Evolutionary conservation across 2,888 invertebrate species (phyloP), one percentile per base, ranked within the genome.

Genomic region (Plagiodera versicolora): DNA sequence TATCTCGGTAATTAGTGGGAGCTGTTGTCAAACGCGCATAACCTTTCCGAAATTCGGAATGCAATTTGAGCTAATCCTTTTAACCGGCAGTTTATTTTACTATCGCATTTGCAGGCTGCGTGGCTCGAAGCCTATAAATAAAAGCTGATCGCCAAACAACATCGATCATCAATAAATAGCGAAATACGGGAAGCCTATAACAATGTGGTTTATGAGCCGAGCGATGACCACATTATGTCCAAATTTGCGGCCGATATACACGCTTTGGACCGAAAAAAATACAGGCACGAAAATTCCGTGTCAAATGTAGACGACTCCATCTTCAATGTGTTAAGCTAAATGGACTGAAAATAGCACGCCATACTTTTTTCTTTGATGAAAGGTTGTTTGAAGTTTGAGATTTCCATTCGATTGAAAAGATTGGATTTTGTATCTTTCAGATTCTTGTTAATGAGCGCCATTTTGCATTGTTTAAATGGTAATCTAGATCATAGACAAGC

Each of bases 91-190:
- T 70, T 70, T 71, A 68, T 71, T 71, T 71, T 70, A 68, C 67
- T 71, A 71, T 71, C 71, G 67, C 66, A 66, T 70, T 69, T 65
- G 58, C 66, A 61, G 68, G 68, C 56, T 62, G 51, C 56, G 57
- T 56, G 54, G 64, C 56, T 60, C 62, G 61, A 70, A 56, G 64
- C 64, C 72, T 70, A 72, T 71, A 72, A 71, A 72, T 74, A 71
- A 72, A 72, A 69, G 60, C 62, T 56, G 59, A 59, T 62, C 64
- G 62, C 68, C 70, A 72, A 74, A 73, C 72, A 72, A 67, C 73
- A 69, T 69, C 73, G 73, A 74, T 73, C 72, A 71, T 68, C 73
- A 70, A 73, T 74, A 72, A 72, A 73, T 71, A 70, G 72, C 69
- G 70, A 71, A 72, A 70, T 70, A 67, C 69, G 66, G 69, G 66